Evolutionary conservation across 2,888 invertebrate species (phyloP), one percentile per base, ranked within the genome.

Genomic region (Eupithecia exiguata): DNA sequence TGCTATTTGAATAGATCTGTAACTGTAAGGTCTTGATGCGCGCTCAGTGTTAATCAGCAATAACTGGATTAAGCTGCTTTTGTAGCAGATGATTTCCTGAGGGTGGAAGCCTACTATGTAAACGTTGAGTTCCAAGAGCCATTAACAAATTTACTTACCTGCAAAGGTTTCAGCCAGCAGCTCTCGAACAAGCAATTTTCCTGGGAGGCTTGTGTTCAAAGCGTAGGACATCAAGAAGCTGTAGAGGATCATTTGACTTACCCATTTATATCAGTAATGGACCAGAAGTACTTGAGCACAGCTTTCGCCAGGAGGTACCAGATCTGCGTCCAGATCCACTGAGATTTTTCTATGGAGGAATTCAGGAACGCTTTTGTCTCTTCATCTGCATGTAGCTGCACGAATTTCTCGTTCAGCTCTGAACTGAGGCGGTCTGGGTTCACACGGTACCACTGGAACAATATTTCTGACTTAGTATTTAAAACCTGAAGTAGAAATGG

Each of bases 261-360:
- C 96, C 99, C 99, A 93, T 99, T 99, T 80, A 99, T 97, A 82
- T 98, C 98, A 3, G 99, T 99, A 88, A 97, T 97, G 43, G 98
- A 97, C 97, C 99, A 97, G 94, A 99, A 98, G 92, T 97, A 96
- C 79, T 97, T 96, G 30, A 99, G 95, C 61, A 99, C 92, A n/a
- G 97, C 96, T 84, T 97, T 97, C 21, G 97, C 97, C 53, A 99
- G 83, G 53, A 97, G 96, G 92, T 99, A 98, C 97, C 98, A 98
- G 77, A 99, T 95, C 91, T 99, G 98, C 38, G 97, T 96, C 92
- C 98, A 96, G 74, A 99, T 92, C 95, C 97, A 97, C 82, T 98
- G 97, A 5, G 98, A 97, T 88, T 97, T 97, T 81, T 97, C 96
- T 79, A 96, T 96, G 82, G 97, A 97, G 71, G 95, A 92, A 72